Percentiles rank a stretch among this genome's conserved stretches.
Conservation (phyloP, 2,113 vertebrate genomes). For the Gambusia affinis region DNA sequence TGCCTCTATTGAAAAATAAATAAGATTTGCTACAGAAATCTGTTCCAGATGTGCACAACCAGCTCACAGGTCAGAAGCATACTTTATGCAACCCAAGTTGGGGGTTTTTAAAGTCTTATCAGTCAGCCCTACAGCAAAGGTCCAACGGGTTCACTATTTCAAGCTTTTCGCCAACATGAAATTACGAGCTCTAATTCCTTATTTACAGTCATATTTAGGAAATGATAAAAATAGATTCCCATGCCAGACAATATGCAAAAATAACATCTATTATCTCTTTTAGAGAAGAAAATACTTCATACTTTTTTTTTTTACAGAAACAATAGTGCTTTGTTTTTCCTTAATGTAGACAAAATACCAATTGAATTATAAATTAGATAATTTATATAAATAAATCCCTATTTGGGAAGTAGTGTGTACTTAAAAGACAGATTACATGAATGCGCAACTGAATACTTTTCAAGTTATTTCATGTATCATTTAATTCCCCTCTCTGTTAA, state of each 20-base stretch:
- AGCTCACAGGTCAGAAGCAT: conserved; percentile 8
- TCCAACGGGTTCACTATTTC: conserved; percentile 44
- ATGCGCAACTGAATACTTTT: conserved; percentile 32
- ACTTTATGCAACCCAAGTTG: conserved; percentile 3
- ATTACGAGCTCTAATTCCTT: conserved; percentile 72
- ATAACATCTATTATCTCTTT: conserved; percentile 76
- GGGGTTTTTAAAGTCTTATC: conserved; percentile 28
- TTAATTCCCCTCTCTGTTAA: conserved; percentile 44
- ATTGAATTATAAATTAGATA: conserved; percentile 46
- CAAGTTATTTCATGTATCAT: conserved; percentile 30
- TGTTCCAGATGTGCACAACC: conserved; percentile 27
- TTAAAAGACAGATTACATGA: conserved; percentile 57
- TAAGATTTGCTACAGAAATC: conserved; percentile 31
- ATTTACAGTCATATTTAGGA: conserved; percentile 64
- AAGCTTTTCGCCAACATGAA: conserved; percentile 55
- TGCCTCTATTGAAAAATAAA: conserved; percentile 19
- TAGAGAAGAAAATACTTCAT: conserved; percentile 73
- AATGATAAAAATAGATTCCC: conserved; percentile 74
- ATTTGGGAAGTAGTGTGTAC: conserved; percentile 64
- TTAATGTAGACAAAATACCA: conserved; percentile 64
- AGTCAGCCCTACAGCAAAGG: conserved; percentile 34
- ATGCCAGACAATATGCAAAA: conserved; percentile 76
- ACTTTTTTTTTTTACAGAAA: conserved; percentile 10
- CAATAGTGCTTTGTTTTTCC: conserved; percentile 48
- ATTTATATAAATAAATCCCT: conserved; percentile 47